phyloP scores from a whole-genome alignment of 1,140 invertebrate genomes.

The Aporrectodea caliginosa region DNA sequence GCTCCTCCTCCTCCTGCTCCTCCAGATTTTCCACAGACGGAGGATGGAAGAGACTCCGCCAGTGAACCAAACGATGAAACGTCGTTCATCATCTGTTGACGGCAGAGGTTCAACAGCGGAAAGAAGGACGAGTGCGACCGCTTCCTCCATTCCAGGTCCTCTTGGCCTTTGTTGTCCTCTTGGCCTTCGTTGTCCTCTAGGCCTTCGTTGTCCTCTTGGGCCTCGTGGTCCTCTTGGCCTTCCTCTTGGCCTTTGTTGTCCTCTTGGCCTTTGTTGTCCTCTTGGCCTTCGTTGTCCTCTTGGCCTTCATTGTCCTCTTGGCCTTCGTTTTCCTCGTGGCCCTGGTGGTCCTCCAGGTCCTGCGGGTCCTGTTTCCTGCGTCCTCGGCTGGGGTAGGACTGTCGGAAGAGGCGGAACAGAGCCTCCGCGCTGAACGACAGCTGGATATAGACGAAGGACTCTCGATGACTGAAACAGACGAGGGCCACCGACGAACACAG shows the following conservation, averaged over 20 bases:
- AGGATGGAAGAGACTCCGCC: too few relatives aligned
- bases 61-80: too few relatives aligned
- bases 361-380: background rate
- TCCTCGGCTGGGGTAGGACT: constrained; percentile 32
- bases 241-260: background rate
- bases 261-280: constrained; percentile 12
- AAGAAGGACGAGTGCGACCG: too few relatives aligned
- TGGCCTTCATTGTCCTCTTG: constrained; percentile 3
- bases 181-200: too few relatives aligned
- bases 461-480: constrained; percentile 31
- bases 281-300: background rate
- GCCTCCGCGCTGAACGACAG: constrained; percentile 32
- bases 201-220: too few relatives aligned
- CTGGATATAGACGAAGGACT: constrained; percentile 32
- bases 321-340: constrained; percentile 5
- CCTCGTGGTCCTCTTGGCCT: too few relatives aligned
- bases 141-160: too few relatives aligned
- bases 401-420: constrained; percentile 26
- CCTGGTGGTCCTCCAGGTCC: background rate
- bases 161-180: too few relatives aligned
- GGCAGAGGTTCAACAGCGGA: too few relatives aligned
- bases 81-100: too few relatives aligned
- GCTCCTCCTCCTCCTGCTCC: too few relatives aligned
- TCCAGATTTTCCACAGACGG: too few relatives aligned
- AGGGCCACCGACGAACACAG: constrained; percentile 26